A percentile compares a stretch with the other conserved stretches of the same genome.
phyloP scores from a whole-genome alignment of 2,797 vertebrate genomes.

The Notamacropus eugenii region DNA sequence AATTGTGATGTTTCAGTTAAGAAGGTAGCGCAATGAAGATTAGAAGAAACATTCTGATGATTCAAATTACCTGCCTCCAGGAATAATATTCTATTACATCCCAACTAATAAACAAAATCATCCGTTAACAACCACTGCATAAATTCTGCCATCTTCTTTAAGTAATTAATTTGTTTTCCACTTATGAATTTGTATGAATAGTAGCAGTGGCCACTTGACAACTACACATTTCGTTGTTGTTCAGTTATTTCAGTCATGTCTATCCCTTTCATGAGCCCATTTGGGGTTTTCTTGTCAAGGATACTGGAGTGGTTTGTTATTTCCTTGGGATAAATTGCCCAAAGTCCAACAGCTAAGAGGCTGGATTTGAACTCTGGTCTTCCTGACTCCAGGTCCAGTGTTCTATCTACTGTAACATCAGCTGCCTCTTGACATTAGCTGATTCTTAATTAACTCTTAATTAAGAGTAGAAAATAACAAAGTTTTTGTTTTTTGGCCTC shows the following conservation, averaged over 20 bases:
- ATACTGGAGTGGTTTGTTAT: neutral
- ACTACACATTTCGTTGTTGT: neutral
- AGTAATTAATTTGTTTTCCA: neutral
- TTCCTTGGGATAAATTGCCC: neutral
- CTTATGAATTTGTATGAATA: neutral
- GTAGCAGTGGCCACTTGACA: neutral
- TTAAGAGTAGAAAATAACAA: neutral
- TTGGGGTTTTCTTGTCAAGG: neutral
- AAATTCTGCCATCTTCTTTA: neutral
- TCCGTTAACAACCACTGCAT: constrained; percentile 9
- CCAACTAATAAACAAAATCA: neutral
- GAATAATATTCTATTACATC: neutral
- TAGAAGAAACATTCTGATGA: neutral
- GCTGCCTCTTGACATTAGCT: neutral
- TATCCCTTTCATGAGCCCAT: neutral
- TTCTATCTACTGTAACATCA: neutral
- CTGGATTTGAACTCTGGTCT: neutral
- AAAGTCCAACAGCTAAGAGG: neutral
- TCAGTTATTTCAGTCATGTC: neutral
- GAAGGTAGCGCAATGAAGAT: neutral
- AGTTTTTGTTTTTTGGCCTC: neutral
- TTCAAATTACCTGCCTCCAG: neutral
- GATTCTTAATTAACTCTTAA: neutral
- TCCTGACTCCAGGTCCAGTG: neutral
- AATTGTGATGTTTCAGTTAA: neutral